phyloP scores from a whole-genome alignment of 2,797 vertebrate genomes.

The Rhodeus uyekii region DNA sequence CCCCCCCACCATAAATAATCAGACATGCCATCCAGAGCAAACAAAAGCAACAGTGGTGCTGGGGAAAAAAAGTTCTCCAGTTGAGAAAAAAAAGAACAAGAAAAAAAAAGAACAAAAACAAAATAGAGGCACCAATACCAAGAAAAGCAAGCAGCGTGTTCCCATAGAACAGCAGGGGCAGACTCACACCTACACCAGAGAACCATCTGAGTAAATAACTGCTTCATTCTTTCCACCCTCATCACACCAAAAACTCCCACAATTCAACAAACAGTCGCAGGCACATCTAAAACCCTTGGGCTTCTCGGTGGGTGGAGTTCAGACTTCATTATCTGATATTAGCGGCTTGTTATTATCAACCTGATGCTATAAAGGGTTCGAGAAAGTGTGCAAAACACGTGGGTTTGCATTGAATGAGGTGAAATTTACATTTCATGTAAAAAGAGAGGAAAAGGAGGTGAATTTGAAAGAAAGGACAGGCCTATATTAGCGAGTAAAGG shows the following conservation, averaged over 20 bases:
- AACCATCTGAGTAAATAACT: constrained; percentile 97
- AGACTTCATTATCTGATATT: constrained; percentile 47
- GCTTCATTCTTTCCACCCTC: constrained; percentile 94
- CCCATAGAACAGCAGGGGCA: constrained; percentile 85
- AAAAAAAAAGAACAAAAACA: constrained; percentile 68
- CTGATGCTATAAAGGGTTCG: constrained; percentile 36
- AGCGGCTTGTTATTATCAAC: constrained; percentile 17
- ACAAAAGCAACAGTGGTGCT: constrained; percentile 85
- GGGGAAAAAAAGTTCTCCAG: constrained; percentile 79
- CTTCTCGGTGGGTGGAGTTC: constrained; percentile 42
- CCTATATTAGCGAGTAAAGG: background rate
- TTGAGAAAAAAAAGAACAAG: constrained; percentile 40
- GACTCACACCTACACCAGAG: constrained; percentile 94
- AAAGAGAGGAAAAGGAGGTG: constrained; percentile 46
- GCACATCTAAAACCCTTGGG: constrained; percentile 33
- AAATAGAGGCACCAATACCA: constrained; percentile 86
- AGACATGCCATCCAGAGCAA: constrained; percentile 97
- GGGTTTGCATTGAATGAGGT: constrained; percentile 43
- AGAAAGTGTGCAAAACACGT: constrained; percentile 11
- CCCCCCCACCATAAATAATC: constrained; percentile 98
- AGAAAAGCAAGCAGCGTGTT: constrained; percentile 90
- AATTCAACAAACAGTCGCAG: constrained; percentile 90
- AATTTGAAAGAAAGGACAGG: constrained; percentile 8
- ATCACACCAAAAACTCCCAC: constrained; percentile 88
- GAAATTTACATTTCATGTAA: constrained; percentile 29